These are phyloP conservation scores for Megaceryle torquata DNA, from an alignment of 2,113 vertebrate species.

Conservation along the genomic window DNA sequence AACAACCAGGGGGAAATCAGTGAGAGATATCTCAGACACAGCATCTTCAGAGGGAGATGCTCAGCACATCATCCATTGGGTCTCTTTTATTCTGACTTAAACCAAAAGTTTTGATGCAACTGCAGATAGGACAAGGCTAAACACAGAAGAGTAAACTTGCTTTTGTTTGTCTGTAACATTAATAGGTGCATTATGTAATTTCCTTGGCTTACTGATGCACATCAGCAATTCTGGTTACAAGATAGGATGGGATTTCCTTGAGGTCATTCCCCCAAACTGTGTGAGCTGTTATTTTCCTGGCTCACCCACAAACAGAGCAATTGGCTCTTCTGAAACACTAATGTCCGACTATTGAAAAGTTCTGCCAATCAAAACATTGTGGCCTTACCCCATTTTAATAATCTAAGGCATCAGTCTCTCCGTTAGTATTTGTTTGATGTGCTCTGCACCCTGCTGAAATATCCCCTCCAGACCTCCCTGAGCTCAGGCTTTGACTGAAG, in stretches of 20 bases:
- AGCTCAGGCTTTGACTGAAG: slow-evolving; percentile 30
- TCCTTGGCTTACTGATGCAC: slow-evolving; percentile 29
- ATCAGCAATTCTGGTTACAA: slow-evolving; percentile 39
- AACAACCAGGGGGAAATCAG: not conserved
- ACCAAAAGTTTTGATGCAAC: not conserved
- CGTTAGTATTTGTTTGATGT: slow-evolving; percentile 52
- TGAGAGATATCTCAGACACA: not conserved
- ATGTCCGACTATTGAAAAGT: slow-evolving; percentile 45
- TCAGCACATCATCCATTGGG: not conserved
- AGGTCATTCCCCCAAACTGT: slow-evolving; percentile 52
- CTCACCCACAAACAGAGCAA: slow-evolving; percentile 60
- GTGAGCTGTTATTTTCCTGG: slow-evolving; percentile 62
- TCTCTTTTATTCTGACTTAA: not conserved
- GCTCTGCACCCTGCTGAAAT: slow-evolving; percentile 55
- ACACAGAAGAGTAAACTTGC: not conserved
- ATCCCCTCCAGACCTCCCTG: slow-evolving; percentile 48
- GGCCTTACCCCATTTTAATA: slow-evolving; percentile 53
- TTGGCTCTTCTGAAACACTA: slow-evolving; percentile 59
- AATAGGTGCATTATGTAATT: slow-evolving; percentile 21
- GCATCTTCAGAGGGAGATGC: not conserved
- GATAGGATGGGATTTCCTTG: slow-evolving; percentile 61
- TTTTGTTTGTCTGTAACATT: slow-evolving; percentile 36
- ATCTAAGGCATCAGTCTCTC: slow-evolving; percentile 56
- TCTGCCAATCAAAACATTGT: slow-evolving; percentile 63
- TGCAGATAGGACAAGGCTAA: not conserved